Conservation (phyloP, 2,888 invertebrate species). For the Acleris emargana region DNA sequence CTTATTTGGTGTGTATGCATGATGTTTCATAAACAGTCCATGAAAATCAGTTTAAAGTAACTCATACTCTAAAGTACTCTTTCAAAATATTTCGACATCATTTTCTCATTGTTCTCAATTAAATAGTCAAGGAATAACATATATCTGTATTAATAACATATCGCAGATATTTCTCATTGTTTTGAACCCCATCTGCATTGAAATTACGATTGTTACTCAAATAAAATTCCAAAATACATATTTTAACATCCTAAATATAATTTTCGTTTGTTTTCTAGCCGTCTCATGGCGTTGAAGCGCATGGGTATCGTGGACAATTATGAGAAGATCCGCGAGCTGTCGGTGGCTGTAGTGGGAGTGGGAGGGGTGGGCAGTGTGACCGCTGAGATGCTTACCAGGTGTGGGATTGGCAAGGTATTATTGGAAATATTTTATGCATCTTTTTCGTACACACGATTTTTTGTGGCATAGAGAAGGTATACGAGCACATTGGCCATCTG, state of each 20-base stretch:
- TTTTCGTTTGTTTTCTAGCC: slow-evolving; percentile 82
- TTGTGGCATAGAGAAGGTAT: too few relatives aligned
- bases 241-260: background rate
- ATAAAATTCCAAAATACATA: background rate
- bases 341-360: slow-evolving; percentile 97
- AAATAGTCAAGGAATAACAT: too few relatives aligned
- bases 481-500: too few relatives aligned
- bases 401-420: slow-evolving; percentile 98
- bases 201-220: background rate
- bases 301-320: slow-evolving; percentile 99
- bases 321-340: slow-evolving; percentile 93
- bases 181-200: too few relatives aligned
- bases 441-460: too few relatives aligned
- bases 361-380: slow-evolving; percentile 99
- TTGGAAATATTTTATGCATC: background rate
- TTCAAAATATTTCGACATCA: too few relatives aligned
- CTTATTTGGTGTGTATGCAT: background rate
- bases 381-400: slow-evolving; percentile 99
- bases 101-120: too few relatives aligned
- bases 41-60: background rate
- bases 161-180: too few relatives aligned
- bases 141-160: too few relatives aligned
- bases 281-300: slow-evolving; percentile 98
- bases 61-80: too few relatives aligned
- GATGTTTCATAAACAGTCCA: background rate